These are phyloP conservation scores for Coregonus sp. DNA, from an alignment of 2,797 vertebrate species.

Conservation along the genomic window DNA sequence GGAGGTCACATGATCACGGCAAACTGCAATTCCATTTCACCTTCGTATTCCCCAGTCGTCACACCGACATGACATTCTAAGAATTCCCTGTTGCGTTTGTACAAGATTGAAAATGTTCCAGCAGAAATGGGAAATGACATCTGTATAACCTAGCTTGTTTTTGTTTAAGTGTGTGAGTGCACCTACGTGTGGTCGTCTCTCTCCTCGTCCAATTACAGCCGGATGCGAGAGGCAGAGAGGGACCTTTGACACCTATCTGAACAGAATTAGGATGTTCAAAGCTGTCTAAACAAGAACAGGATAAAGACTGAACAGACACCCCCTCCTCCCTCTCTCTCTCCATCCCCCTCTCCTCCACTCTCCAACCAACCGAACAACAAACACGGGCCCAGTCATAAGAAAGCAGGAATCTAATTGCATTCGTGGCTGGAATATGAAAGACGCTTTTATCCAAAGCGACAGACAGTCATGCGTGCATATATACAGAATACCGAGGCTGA, in stretches of 20 bases:
- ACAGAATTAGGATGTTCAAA: too few species aligned
- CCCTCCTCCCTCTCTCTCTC: too few species aligned
- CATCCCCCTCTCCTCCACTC: too few species aligned
- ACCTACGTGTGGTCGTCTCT: too few species aligned
- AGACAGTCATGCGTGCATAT: neutral
- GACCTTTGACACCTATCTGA: too few species aligned
- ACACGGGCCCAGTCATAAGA: neutral
- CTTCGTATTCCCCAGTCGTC: neutral
- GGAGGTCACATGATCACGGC: too few species aligned
- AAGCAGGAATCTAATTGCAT: neutral
- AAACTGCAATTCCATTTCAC: neutral
- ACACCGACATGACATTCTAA: neutral
- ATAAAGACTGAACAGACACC: too few species aligned
- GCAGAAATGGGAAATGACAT: constrained; percentile 4
- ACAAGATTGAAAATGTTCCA: neutral
- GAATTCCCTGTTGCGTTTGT: neutral
- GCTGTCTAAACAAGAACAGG: too few species aligned
- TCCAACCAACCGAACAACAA: neutral
- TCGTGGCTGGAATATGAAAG: neutral
- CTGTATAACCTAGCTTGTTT: constrained; percentile 10
- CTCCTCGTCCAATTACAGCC: too few species aligned
- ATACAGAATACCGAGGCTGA: neutral
- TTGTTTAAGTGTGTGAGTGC: too few species aligned
- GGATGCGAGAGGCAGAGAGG: too few species aligned
- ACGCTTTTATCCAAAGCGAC: neutral